These are phyloP conservation scores for Panagrolaimus sp. DNA, from an alignment of 1,140 invertebrate genomes.

Conservation along the genomic window DNA sequence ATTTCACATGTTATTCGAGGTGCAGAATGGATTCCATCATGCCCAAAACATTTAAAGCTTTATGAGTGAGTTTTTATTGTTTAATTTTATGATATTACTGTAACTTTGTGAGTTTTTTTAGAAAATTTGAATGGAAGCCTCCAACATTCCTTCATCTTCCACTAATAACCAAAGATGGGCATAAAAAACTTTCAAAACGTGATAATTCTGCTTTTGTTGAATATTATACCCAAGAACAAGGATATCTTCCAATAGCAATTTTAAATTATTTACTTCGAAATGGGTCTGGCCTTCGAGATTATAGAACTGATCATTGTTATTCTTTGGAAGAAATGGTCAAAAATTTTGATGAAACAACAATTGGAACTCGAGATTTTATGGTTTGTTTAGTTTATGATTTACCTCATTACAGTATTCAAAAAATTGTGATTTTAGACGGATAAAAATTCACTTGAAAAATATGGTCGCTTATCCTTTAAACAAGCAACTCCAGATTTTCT, in stretches of 20 bases:
- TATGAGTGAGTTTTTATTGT: slow-evolving; percentile 65
- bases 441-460: slow-evolving; percentile 9
- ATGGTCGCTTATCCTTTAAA: slow-evolving; percentile 25
- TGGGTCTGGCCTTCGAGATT: slow-evolving; percentile 49
- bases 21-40: slow-evolving; percentile 92
- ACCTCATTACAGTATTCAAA: slow-evolving; percentile 27
- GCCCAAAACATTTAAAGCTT: slow-evolving; percentile 85
- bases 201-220: slow-evolving; percentile 69
- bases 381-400: slow-evolving; percentile 33
- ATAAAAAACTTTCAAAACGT: slow-evolving; percentile 85
- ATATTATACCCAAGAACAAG: slow-evolving; percentile 44
- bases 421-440: slow-evolving; percentile 26
- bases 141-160: slow-evolving; percentile 86
- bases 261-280: slow-evolving; percentile 54
- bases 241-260: slow-evolving; percentile 48
- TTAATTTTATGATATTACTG: background rate
- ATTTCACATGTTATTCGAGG: slow-evolving; percentile 90
- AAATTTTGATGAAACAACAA: slow-evolving; percentile 43
- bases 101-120: slow-evolving; percentile 61
- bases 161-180: slow-evolving; percentile 77
- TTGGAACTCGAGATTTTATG: slow-evolving; percentile 45
- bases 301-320: slow-evolving; percentile 42
- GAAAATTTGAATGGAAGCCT: slow-evolving; percentile 80
- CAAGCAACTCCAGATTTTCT: background rate
- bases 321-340: slow-evolving; percentile 48